phyloP scores from a whole-genome alignment of 37 sponge, comb jelly and placozoan genomes.

The Diacarnus erythraeanus region DNA sequence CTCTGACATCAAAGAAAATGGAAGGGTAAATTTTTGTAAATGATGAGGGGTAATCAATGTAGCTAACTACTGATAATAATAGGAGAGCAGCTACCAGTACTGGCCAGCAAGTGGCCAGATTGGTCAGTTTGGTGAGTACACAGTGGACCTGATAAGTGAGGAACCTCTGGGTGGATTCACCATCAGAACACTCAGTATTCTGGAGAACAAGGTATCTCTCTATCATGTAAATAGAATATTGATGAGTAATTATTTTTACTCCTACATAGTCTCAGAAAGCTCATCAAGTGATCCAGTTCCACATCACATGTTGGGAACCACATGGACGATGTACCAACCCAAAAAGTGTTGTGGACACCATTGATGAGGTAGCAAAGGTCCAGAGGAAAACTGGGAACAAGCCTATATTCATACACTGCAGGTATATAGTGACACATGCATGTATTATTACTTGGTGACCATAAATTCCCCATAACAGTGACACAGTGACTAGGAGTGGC shows the following conservation, averaged over 20 bases:
- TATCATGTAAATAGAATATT: no score
- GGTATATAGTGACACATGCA: slow-evolving; percentile 14
- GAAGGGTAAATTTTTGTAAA: slow-evolving; percentile 23
- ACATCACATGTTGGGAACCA: slow-evolving; percentile 73
- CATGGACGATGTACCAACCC: slow-evolving; percentile 53
- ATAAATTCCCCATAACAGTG: slow-evolving; percentile 15
- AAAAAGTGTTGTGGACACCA: slow-evolving; percentile 63
- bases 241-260: no score
- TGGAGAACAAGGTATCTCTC: slow-evolving; percentile 17
- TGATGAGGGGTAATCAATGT: no score
- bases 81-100: slow-evolving; percentile 53
- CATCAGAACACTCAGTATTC: slow-evolving; percentile 34
- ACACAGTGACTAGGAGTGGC: slow-evolving; percentile 74
- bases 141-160: slow-evolving; percentile 30
- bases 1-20: slow-evolving; percentile 52
- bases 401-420: slow-evolving; percentile 87
- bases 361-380: slow-evolving; percentile 71
- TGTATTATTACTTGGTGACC: not conserved
- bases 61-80: not conserved
- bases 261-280: slow-evolving; percentile 6
- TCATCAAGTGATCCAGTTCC: slow-evolving; percentile 78
- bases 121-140: slow-evolving; percentile 24
- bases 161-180: slow-evolving; percentile 36
- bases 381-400: slow-evolving; percentile 78
- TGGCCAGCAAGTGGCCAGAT: slow-evolving; percentile 61